These are phyloP conservation scores for Aplocera efformata DNA, from an alignment of 2,888 invertebrate species.

Conservation along the genomic window DNA sequence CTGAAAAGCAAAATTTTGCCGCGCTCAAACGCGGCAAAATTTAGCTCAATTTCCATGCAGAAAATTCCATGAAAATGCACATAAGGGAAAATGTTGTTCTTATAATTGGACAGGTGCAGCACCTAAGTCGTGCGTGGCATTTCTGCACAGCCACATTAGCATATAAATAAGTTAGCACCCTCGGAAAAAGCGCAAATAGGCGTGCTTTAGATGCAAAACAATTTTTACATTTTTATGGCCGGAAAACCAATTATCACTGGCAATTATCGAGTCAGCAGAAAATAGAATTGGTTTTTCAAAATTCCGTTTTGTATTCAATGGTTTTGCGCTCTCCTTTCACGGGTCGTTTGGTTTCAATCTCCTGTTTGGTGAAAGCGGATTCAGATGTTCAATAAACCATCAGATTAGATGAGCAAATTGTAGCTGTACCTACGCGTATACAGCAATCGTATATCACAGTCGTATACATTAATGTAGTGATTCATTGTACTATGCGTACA, in stretches of 20 bases:
- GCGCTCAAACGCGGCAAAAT: conserved; percentile 53
- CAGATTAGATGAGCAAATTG: conserved; percentile 30
- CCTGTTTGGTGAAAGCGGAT: conserved; percentile 21
- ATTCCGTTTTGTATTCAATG: conserved; percentile 46
- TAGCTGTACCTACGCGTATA: conserved; percentile 30
- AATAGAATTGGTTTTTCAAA: conserved; percentile 55
- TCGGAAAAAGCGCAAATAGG: conserved; percentile 59
- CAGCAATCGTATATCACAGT: conserved; percentile 57
- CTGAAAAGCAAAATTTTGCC: conserved; percentile 45
- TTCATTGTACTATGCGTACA: conserved; percentile 65
- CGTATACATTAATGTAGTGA: conserved; percentile 69
- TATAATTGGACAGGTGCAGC: conserved; percentile 74
- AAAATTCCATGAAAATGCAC: conserved; percentile 73
- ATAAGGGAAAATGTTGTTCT: conserved; percentile 68
- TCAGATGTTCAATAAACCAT: conserved; percentile 29
- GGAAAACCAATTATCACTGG: conserved; percentile 72
- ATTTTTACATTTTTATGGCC: conserved; percentile 70
- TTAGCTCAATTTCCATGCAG: conserved; percentile 62
- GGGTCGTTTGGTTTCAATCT: conserved; percentile 27
- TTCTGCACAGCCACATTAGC: conserved; percentile 65
- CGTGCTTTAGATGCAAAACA: conserved; percentile 38
- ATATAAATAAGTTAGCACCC: conserved; percentile 74
- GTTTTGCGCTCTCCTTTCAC: conserved; percentile 33
- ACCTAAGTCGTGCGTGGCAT: conserved; percentile 71
- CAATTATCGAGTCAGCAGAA: conserved; percentile 72